Percentiles rank a stretch among this genome's conserved stretches.
Evolutionary conservation across 1,140 invertebrate species (phyloP).

Genomic region (Gonatopus flavifemur): DNA sequence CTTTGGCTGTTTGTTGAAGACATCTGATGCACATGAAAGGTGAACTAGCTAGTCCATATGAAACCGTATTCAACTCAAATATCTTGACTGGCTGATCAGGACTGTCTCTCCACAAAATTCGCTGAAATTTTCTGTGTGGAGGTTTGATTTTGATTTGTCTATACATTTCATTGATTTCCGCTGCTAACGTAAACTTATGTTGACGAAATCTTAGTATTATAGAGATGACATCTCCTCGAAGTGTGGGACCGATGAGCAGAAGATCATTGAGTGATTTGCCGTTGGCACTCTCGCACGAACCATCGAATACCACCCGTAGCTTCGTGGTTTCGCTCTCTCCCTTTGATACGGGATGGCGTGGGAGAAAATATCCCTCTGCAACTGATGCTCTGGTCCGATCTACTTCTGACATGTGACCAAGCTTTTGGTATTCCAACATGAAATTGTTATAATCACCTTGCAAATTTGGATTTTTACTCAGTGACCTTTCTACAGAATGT

Average conservation of each 20-base stretch:
- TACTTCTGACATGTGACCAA: background rate
- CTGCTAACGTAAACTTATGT: background rate
- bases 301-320: conserved; percentile 15
- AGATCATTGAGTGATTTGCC: background rate
- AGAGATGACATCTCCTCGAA: conserved; percentile 5
- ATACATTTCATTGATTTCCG: background rate
- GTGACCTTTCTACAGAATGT: background rate
- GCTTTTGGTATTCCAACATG: conserved; percentile 26
- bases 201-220: background rate
- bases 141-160: background rate
- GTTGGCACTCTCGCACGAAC: background rate
- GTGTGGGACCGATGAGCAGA: background rate
- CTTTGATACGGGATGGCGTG: background rate
- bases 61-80: background rate
- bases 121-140: background rate
- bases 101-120: background rate
- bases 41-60: no score
- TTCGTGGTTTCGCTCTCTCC: background rate
- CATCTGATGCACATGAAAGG: background rate
- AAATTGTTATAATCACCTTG: background rate
- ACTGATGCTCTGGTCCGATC: background rate
- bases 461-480: background rate
- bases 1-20: background rate
- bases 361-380: background rate
- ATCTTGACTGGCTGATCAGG: background rate